Percentiles rank a stretch among this genome's conserved stretches.
Conservation (phyloP, 2,113 vertebrate genomes). For the Panthera uncia region DNA sequence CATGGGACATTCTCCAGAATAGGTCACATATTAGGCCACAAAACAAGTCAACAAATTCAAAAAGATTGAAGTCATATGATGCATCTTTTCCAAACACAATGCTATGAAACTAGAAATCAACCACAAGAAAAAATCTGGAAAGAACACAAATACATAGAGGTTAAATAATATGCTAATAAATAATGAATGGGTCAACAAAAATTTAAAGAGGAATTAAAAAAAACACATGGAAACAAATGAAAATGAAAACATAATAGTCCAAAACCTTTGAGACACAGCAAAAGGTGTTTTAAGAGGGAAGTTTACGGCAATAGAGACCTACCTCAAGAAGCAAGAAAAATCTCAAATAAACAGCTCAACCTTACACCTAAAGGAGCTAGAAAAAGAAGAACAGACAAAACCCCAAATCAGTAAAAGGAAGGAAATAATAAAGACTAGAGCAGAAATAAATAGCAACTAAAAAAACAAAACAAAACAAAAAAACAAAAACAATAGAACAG, state of each 20-base stretch:
- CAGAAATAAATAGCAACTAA: background rate
- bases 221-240: background rate
- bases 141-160: too few species aligned
- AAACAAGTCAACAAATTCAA: background rate
- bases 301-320: background rate
- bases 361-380: background rate
- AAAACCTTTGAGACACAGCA: background rate
- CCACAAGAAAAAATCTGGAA: too few species aligned
- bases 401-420: background rate
- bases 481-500: background rate
- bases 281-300: background rate
- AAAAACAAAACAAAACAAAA: background rate
- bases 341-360: background rate
- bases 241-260: background rate
- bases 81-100: too few species aligned
- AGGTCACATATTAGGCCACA: background rate
- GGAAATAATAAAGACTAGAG: background rate
- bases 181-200: background rate
- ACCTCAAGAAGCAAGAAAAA: background rate
- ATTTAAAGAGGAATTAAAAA: background rate
- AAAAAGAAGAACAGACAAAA: background rate
- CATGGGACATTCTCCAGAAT: background rate
- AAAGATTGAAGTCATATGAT: too few species aligned
- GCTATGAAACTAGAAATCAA: too few species aligned
- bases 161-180: background rate